Percentiles rank a stretch among this genome's conserved stretches.
These are phyloP conservation scores for Globodera ellingtonae DNA, from an alignment of 1,140 invertebrate genomes.

Conservation along the genomic window DNA sequence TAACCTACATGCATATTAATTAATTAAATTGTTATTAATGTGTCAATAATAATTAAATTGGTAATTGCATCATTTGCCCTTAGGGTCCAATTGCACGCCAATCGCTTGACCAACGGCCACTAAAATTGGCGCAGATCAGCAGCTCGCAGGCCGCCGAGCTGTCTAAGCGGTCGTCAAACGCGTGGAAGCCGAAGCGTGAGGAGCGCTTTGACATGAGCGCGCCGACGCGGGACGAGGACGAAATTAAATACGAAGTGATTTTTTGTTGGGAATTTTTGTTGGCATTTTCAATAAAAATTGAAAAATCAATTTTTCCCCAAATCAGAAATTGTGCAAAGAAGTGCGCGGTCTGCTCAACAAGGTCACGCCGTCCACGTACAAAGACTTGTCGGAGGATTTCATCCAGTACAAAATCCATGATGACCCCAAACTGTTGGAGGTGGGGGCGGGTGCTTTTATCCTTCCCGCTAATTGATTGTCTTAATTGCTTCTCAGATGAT, in stretches of 20 bases:
- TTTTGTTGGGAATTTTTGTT: not conserved
- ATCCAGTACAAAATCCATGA: constrained; percentile 43
- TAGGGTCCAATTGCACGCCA: constrained; percentile 15
- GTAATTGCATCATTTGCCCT: not conserved
- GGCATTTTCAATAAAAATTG: not conserved
- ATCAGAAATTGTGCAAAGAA: constrained; percentile 46
- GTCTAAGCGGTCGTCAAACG: constrained; percentile 3
- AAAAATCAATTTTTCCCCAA: constrained; percentile 1
- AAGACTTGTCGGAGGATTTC: constrained; percentile 53
- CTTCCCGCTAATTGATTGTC: too few relatives aligned
- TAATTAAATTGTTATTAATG: not conserved
- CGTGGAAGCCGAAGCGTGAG: constrained; percentile 35
- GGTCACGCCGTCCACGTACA: constrained; percentile 59
- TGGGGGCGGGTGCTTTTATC: constrained; percentile 7
- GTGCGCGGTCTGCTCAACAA: constrained; percentile 60
- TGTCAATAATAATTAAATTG: not conserved
- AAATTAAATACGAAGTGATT: constrained; percentile 25
- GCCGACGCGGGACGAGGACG: constrained; percentile 18
- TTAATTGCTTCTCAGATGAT: constrained; percentile 25
- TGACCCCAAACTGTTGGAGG: constrained; percentile 31
- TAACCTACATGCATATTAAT: not conserved
- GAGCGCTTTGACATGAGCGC: constrained; percentile 26
- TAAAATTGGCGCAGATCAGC: constrained; percentile 11
- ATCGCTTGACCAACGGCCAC: constrained; percentile 13
- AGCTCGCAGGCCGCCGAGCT: not conserved